Conservation (phyloP, 1,140 invertebrate genomes). For the Drosophila takahashii region DNA sequence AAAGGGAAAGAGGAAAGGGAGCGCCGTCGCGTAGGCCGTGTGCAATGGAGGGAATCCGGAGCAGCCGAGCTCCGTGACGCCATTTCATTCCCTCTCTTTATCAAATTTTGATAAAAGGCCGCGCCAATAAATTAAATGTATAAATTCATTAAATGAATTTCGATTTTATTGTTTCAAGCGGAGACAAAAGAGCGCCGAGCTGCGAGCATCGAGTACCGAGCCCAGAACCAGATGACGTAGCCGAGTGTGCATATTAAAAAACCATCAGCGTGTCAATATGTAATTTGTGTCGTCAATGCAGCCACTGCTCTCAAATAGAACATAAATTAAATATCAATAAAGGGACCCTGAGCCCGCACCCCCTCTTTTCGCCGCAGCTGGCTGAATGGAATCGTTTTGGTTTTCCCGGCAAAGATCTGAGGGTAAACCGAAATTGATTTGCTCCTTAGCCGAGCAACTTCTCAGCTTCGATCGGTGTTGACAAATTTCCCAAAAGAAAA, state of each 20-base stretch:
- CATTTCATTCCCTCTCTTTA: constrained; percentile 44
- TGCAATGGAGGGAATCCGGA: constrained; percentile 63
- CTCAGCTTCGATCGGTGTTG: constrained; percentile 52
- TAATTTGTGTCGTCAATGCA: constrained; percentile 74
- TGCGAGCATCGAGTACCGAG: constrained; percentile 4
- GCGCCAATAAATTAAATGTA: constrained; percentile 81
- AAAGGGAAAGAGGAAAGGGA: constrained; percentile 54
- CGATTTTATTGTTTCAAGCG: constrained; percentile 70
- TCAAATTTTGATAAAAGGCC: constrained; percentile 81
- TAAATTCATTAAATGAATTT: constrained; percentile 82
- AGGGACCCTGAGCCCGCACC: constrained; percentile 11
- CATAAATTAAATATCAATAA: constrained; percentile 83
- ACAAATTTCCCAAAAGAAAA: constrained; percentile 55
- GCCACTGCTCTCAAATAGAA: constrained; percentile 59
- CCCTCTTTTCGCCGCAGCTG: constrained; percentile 11
- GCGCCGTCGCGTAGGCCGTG: constrained; percentile 41
- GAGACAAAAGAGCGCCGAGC: constrained; percentile 2
- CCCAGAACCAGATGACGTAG: constrained; percentile 50
- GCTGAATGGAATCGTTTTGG: background rate
- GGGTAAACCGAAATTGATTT: constrained; percentile 50
- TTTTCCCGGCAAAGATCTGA: constrained; percentile 43
- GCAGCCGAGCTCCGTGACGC: constrained; percentile 26
- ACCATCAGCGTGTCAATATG: constrained; percentile 82
- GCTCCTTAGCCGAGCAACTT: constrained; percentile 47
- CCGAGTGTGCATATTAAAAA: constrained; percentile 74